Conservation (phyloP, 2,113 vertebrate species). For the Mormyrus iriodes region DNA sequence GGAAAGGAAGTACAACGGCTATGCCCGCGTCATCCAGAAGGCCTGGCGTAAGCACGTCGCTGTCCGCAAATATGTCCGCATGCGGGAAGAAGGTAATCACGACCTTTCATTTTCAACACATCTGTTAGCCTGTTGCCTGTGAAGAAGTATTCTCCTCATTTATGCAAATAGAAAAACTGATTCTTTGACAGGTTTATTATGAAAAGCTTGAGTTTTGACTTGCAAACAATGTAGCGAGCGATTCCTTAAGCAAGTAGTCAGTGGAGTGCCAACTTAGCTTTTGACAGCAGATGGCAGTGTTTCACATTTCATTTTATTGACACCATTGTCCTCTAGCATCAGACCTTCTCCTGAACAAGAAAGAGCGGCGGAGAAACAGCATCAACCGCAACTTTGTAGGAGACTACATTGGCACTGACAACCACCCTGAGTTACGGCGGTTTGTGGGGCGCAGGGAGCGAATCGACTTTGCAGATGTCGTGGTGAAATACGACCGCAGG, state of each 20-base stretch:
- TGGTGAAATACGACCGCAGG: conserved; percentile 70
- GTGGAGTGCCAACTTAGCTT: neutral
- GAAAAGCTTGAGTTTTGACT: neutral
- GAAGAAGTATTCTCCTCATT: neutral
- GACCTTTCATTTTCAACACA: neutral
- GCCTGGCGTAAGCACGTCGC: conserved; percentile 76
- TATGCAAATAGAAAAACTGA: neutral
- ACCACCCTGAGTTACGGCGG: conserved; percentile 64
- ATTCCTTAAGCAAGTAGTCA: neutral
- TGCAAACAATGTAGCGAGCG: neutral
- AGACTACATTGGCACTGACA: conserved; percentile 71
- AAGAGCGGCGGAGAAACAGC: conserved; percentile 72
- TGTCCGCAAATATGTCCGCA: conserved; percentile 71
- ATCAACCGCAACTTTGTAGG: conserved; percentile 76
- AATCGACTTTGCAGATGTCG: conserved; percentile 71
- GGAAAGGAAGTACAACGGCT: conserved; percentile 65
- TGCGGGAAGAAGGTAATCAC: conserved; percentile 70
- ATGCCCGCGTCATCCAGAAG: conserved; percentile 72
- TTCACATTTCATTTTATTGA: neutral
- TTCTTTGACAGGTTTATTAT: neutral
- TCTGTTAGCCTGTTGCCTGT: neutral
- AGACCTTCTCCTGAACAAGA: conserved; percentile 71
- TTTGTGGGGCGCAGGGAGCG: conserved; percentile 71
- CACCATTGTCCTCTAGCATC: conserved; percentile 53
- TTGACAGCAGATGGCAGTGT: neutral